A percentile compares a stretch with the other conserved stretches of the same genome.
Conservation (phyloP, 2,113 vertebrate species). For the Polypterus bichir region DNA sequence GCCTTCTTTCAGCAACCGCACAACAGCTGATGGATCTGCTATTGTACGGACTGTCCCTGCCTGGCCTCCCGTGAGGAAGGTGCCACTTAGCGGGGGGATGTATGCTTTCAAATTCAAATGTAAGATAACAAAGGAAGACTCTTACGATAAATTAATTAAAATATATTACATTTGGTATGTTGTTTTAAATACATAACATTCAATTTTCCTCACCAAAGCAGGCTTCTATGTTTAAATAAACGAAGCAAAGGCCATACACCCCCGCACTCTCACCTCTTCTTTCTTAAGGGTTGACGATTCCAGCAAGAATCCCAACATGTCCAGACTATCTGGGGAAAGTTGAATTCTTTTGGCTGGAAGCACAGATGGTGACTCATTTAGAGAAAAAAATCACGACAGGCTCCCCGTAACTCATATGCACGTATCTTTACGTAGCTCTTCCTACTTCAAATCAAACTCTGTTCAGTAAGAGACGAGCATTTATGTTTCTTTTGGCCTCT, state of each 20-base stretch:
- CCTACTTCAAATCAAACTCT: too few species aligned
- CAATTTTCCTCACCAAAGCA: too few species aligned
- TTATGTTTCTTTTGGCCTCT: too few species aligned
- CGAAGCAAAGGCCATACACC: too few species aligned
- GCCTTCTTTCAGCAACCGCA: conserved; percentile 18
- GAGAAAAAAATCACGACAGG: conserved; percentile 1
- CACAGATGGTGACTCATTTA: conserved; percentile 24
- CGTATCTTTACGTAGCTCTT: too few species aligned
- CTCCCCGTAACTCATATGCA: too few species aligned
- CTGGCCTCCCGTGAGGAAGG: conserved; percentile 26
- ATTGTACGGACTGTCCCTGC: conserved; percentile 17
- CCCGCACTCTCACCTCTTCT: not conserved
- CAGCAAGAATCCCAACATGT: conserved; percentile 18
- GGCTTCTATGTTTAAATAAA: too few species aligned
- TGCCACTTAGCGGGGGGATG: conserved; percentile 33
- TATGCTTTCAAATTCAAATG: not conserved
- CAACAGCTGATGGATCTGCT: conserved; percentile 42
- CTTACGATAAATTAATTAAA: not conserved
- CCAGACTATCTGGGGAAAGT: conserved; percentile 30
- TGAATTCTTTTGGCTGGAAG: conserved; percentile 27
- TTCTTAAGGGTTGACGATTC: conserved; percentile 5
- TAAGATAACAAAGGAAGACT: not conserved
- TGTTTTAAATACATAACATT: too few species aligned
- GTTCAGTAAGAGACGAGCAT: too few species aligned
- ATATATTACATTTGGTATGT: not conserved